Evolutionary conservation across 2,888 invertebrate genomes (phyloP).

Genomic region (Drosophila lacicola): DNA sequence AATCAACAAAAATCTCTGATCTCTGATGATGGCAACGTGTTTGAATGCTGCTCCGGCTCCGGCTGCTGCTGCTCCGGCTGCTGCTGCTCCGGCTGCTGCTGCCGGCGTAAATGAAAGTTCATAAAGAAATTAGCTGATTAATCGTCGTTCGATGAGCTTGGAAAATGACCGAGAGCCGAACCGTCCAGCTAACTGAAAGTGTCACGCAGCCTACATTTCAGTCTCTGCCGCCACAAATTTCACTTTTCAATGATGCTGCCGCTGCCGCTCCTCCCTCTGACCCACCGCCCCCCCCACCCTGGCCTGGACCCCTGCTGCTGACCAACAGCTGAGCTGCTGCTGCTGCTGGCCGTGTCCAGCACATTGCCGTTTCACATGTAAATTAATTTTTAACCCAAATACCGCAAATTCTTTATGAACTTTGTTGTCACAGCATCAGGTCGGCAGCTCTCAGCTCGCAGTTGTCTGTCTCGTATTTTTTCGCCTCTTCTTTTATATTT

Average conservation of each 20-base stretch:
- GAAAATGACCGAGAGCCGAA: slow-evolving; percentile 67
- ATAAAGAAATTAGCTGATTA: slow-evolving; percentile 81
- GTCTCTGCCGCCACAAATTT: slow-evolving; percentile 65
- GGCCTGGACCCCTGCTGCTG: slow-evolving; percentile 6
- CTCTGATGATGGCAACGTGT: slow-evolving; percentile 10
- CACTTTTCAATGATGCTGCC: slow-evolving; percentile 79
- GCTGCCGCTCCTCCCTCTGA: slow-evolving; percentile 9
- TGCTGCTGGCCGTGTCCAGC: slow-evolving; percentile 1
- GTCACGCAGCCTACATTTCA: slow-evolving; percentile 79
- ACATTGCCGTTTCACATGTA: slow-evolving; percentile 75
- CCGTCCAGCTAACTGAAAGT: slow-evolving; percentile 68
- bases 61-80: slow-evolving; percentile 26
- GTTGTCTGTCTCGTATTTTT: slow-evolving; percentile 20
- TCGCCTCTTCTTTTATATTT: slow-evolving; percentile 14
- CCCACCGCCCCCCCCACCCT: not conserved
- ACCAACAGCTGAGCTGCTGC: slow-evolving; percentile 42
- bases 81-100: slow-evolving; percentile 36
- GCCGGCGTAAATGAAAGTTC: slow-evolving; percentile 78
- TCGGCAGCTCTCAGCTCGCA: slow-evolving; percentile 19
- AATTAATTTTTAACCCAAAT: slow-evolving; percentile 83
- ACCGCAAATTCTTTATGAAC: slow-evolving; percentile 77
- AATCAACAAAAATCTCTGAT: slow-evolving; percentile 36
- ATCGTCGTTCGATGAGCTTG: slow-evolving; percentile 80
- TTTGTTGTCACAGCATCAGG: slow-evolving; percentile 48
- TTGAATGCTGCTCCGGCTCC: slow-evolving; percentile 24